phyloP scores from a whole-genome alignment of 64 coral and sea anemone species.

The Pocillopora verrucosa region DNA sequence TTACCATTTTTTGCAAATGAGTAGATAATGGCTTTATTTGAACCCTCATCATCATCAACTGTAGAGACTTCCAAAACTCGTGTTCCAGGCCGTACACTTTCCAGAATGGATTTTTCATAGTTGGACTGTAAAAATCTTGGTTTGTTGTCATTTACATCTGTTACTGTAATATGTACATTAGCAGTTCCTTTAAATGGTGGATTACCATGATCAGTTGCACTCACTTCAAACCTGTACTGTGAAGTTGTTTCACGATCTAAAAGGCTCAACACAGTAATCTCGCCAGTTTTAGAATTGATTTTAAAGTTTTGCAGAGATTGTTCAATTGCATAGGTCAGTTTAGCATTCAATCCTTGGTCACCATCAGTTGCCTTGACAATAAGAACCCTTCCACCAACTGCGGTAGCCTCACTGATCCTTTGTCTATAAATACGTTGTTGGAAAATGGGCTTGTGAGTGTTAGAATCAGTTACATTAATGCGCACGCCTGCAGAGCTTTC shows the following conservation, averaged over 20 bases:
- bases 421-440: slow-evolving; percentile 52
- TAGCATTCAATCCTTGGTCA: slow-evolving; percentile 83
- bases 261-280: slow-evolving; percentile 52
- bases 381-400: slow-evolving; percentile 53
- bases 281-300: slow-evolving; percentile 59
- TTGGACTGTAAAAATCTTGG: slow-evolving; percentile 57
- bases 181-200: slow-evolving; percentile 64
- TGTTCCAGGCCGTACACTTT: slow-evolving; percentile 50
- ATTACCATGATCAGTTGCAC: slow-evolving; percentile 79
- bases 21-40: slow-evolving; percentile 64
- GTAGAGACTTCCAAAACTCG: slow-evolving; percentile 63
- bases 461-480: slow-evolving; percentile 83
- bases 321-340: slow-evolving; percentile 74
- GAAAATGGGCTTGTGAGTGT: slow-evolving; percentile 77
- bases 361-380: slow-evolving; percentile 74
- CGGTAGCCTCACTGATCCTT: slow-evolving; percentile 58
- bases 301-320: slow-evolving; percentile 50
- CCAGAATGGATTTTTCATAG: slow-evolving; percentile 57
- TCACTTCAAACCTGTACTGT: slow-evolving; percentile 70
- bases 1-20: slow-evolving; percentile 77
- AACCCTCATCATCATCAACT: slow-evolving; percentile 73
- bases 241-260: slow-evolving; percentile 62
- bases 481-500: slow-evolving; percentile 69
- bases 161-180: slow-evolving; percentile 58
- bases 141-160: slow-evolving; percentile 88